Conservation (phyloP, 2,113 vertebrate genomes). For the Dasyprocta punctata region DNA sequence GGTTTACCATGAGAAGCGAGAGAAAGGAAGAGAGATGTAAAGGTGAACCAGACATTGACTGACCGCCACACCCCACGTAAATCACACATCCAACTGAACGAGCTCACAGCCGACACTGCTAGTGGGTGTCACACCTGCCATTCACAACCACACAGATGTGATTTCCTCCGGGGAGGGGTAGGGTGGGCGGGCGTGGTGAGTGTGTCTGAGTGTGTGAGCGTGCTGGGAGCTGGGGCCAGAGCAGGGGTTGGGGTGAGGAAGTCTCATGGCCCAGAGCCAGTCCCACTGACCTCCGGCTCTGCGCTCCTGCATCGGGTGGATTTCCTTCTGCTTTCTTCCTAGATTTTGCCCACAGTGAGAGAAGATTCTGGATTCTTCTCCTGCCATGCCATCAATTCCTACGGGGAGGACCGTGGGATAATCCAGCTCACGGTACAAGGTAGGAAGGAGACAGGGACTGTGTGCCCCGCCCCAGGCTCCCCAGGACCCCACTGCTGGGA, state of each 20-base stretch:
- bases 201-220: too few species aligned
- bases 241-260: fast-evolving
- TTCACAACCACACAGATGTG: not conserved
- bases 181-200: not conserved
- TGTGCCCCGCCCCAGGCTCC: conserved; percentile 32
- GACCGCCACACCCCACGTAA: fast-evolving
- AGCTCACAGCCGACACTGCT: not conserved
- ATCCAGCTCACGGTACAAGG: conserved; percentile 99
- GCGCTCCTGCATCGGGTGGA: conserved; percentile 41
- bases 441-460: conserved; percentile 80
- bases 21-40: not conserved
- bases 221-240: fast-evolving
- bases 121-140: not conserved
- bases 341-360: conserved; percentile 97
- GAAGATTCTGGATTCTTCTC: conserved; percentile 99
- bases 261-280: not conserved
- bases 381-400: conserved; percentile 99
- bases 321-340: conserved; percentile 77
- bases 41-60: too few species aligned
- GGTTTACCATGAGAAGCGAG: not conserved
- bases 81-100: not conserved
- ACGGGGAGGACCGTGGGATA: conserved; percentile 98
- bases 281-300: not conserved
- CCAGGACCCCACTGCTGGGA: not conserved
- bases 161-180: not conserved